Evolutionary conservation across 2,888 invertebrate species (phyloP).

Genomic region (Marronus borbonicus): DNA sequence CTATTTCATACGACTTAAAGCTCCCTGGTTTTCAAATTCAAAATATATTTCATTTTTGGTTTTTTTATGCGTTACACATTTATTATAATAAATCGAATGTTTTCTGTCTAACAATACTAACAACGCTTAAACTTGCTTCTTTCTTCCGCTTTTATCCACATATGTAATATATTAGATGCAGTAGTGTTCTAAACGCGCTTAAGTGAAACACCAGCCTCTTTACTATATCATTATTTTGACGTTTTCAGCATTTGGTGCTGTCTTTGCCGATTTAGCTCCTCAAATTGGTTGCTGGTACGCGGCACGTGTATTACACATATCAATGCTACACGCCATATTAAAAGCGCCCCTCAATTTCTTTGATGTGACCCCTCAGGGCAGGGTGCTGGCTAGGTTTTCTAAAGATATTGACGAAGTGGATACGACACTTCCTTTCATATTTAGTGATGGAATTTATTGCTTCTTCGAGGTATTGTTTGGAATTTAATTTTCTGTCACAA

Average conservation of each 20-base stretch:
- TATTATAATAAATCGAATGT: no score
- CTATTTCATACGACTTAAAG: no score
- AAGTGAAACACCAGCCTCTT: conserved; percentile 13
- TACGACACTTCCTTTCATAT: conserved; percentile 77
- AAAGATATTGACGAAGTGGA: conserved; percentile 85
- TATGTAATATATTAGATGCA: conserved; percentile 23
- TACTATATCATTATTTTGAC: conserved; percentile 25
- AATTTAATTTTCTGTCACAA: neutral
- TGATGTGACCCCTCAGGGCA: conserved; percentile 84
- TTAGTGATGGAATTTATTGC: conserved; percentile 80
- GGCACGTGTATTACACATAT: conserved; percentile 75
- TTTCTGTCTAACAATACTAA: conserved; percentile 6
- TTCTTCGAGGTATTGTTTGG: conserved; percentile 77
- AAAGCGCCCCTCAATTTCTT: conserved; percentile 83
- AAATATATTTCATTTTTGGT: no score
- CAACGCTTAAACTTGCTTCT: conserved; percentile 8
- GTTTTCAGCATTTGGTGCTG: conserved; percentile 72
- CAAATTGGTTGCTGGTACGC: conserved; percentile 77
- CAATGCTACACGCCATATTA: conserved; percentile 76
- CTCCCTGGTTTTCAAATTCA: no score
- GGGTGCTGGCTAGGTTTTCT: conserved; percentile 83
- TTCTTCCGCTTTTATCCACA: conserved; percentile 15
- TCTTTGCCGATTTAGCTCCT: conserved; percentile 73
- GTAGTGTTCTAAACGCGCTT: conserved; percentile 34
- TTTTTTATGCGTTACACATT: no score